Percentiles rank a stretch among this genome's conserved stretches.
These are phyloP conservation scores for Drosophila aff. DNA, from an alignment of 1,140 invertebrate genomes.

Conservation along the genomic window DNA sequence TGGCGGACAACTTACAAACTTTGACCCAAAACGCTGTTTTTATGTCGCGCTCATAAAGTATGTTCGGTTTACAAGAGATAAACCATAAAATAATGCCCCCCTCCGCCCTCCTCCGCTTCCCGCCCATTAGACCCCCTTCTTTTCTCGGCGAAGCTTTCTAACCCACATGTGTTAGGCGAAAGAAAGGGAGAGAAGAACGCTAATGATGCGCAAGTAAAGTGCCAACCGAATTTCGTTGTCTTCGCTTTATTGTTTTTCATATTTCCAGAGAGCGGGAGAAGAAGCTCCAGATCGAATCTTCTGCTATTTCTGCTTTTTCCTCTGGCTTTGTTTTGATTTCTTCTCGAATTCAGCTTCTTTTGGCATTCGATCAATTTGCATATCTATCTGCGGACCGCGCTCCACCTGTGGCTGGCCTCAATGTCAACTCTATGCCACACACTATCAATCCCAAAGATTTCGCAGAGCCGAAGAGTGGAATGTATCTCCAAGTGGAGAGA, in stretches of 20 bases:
- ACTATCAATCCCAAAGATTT: constrained; percentile 23
- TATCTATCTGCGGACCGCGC: constrained; percentile 20
- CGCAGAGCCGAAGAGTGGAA: constrained; percentile 8
- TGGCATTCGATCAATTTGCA: constrained; percentile 39
- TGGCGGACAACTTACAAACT: constrained; percentile 38
- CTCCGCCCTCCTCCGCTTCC: background rate
- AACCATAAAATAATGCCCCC: constrained; percentile 33
- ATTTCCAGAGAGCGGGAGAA: constrained; percentile 1
- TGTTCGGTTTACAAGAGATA: constrained; percentile 45
- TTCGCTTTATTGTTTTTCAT: constrained; percentile 27
- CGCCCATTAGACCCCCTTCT: background rate
- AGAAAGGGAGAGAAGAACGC: constrained; percentile 38
- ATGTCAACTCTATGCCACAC: constrained; percentile 21
- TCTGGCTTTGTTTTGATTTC: constrained; percentile 34
- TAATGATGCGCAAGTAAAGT: constrained; percentile 60
- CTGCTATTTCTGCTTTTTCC: constrained; percentile 17
- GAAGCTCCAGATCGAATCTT: constrained; percentile 6
- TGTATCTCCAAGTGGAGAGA: constrained; percentile 7
- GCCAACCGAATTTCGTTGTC: constrained; percentile 49
- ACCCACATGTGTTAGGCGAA: constrained; percentile 24
- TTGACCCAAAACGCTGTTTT: constrained; percentile 44
- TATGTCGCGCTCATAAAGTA: constrained; percentile 41
- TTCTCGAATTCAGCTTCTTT: constrained; percentile 10
- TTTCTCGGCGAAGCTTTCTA: constrained; percentile 48
- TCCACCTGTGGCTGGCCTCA: constrained; percentile 33